Evolutionary conservation across 1,140 invertebrate species (phyloP).

Genomic region (Plutomurus gul): DNA sequence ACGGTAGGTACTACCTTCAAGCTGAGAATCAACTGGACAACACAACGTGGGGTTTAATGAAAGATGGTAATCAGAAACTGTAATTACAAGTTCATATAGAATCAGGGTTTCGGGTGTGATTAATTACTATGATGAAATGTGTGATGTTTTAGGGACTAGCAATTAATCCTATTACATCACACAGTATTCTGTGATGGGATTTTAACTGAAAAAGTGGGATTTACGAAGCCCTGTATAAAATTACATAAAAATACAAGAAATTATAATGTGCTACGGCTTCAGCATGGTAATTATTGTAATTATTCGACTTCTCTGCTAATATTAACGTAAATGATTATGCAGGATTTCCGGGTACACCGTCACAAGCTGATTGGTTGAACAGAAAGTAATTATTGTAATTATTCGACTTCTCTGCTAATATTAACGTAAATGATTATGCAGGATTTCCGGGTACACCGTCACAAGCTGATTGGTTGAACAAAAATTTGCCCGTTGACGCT

Average conservation of each 20-base stretch:
- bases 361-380: conserved; percentile 74
- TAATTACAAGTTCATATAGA: not conserved
- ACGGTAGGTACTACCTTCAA: conserved; percentile 91
- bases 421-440: conserved; percentile 53
- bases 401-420: too few species aligned
- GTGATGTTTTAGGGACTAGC: not conserved
- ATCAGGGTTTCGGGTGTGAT: not conserved
- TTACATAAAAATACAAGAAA: too few species aligned
- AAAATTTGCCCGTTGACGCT: conserved; percentile 71
- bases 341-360: conserved; percentile 71
- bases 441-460: conserved; percentile 71
- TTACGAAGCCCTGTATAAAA: too few species aligned
- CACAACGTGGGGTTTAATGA: conserved; percentile 74
- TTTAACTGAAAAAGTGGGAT: too few species aligned
- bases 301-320: too few species aligned
- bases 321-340: not conserved
- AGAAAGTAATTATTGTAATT: too few species aligned
- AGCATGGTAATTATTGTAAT: too few species aligned
- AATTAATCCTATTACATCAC: too few species aligned
- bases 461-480: conserved; percentile 73
- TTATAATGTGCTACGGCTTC: too few species aligned
- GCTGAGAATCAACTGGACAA: conserved; percentile 68
- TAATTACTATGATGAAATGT: not conserved
- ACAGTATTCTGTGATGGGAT: too few species aligned
- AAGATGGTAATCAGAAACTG: conserved; percentile 63